These are phyloP conservation scores for Acinonyx jubatus DNA, from an alignment of 2,113 vertebrate genomes.

Conservation along the genomic window DNA sequence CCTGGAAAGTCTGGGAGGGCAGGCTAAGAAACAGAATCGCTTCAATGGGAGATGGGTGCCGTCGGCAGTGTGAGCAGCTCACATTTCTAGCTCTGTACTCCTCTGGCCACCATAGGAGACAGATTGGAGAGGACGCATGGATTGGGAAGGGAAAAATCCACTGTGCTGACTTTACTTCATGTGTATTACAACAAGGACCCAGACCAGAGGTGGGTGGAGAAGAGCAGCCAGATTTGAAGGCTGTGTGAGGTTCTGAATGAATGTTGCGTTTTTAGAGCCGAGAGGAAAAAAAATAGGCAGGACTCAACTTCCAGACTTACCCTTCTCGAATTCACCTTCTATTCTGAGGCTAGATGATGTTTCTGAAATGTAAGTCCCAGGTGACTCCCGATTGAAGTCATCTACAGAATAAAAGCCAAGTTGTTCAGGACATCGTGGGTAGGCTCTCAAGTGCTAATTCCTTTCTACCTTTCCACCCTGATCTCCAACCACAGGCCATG, in stretches of 20 bases:
- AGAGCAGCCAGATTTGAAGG: background rate
- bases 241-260: background rate
- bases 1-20: too few relatives aligned
- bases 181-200: background rate
- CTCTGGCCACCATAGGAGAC: background rate
- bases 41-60: background rate
- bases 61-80: too few relatives aligned
- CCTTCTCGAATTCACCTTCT: background rate
- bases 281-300: background rate
- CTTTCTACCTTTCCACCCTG: background rate
- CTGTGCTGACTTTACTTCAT: background rate
- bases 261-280: background rate
- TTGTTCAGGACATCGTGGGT: too few relatives aligned
- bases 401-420: background rate
- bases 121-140: fast-evolving
- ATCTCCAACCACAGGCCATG: background rate
- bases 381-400: background rate
- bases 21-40: too few relatives aligned
- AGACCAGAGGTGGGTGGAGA: background rate
- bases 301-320: background rate
- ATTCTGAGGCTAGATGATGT: background rate
- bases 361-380: background rate
- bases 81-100: background rate
- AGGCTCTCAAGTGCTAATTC: background rate
- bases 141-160: background rate